These are phyloP conservation scores for Hypotaenidia philippensis DNA, from an alignment of 2,797 vertebrate genomes.

Conservation along the genomic window DNA sequence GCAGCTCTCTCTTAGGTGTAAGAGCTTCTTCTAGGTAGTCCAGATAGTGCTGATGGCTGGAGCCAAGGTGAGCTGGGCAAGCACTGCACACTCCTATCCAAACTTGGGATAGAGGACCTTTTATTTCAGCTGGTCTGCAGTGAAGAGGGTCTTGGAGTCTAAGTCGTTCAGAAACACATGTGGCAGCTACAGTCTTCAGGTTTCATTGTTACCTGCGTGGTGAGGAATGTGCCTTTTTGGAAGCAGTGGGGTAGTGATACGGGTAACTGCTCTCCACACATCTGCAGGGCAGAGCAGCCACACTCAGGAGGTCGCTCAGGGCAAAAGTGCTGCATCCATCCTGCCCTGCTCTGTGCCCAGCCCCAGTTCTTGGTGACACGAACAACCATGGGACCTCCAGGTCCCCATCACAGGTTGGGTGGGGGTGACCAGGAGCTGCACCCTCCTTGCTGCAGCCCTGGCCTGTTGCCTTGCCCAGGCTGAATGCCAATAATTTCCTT, in stretches of 20 bases:
- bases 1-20: neutral
- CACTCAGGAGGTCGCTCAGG: rapidly evolving
- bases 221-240: neutral
- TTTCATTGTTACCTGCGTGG: neutral
- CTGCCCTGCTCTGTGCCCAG: neutral
- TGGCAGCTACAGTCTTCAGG: neutral
- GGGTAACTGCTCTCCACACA: neutral
- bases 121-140: neutral
- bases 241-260: neutral
- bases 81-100: neutral
- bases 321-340: neutral
- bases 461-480: neutral
- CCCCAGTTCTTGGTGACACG: rapidly evolving
- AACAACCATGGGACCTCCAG: neutral
- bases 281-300: neutral
- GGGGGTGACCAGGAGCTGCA: neutral
- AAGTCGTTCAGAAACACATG: neutral
- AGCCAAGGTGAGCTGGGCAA: neutral
- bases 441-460: neutral
- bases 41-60: rapidly evolving
- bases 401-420: rapidly evolving
- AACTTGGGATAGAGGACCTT: neutral
- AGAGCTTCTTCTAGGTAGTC: neutral
- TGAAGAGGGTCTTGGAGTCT: neutral
- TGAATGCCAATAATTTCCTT: neutral